Conservation (phyloP, 2,888 invertebrate genomes). For the Mycalesis mineus region DNA sequence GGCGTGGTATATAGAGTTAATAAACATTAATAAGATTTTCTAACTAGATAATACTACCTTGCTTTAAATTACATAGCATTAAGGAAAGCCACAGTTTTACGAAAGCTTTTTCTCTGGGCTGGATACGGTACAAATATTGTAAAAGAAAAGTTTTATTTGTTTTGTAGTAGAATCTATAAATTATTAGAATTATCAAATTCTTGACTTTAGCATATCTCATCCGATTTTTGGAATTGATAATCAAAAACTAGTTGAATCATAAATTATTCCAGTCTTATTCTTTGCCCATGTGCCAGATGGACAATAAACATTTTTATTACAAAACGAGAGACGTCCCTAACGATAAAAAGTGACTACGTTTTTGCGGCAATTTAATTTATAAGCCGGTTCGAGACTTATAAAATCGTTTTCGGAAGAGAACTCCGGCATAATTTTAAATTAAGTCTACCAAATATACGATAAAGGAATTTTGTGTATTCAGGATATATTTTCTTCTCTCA, state of each 20-base stretch:
- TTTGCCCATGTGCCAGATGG: slow-evolving; percentile 31
- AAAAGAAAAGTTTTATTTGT: no score
- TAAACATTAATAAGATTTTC: no score
- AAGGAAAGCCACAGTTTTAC: no score
- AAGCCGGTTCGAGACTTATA: slow-evolving; percentile 8
- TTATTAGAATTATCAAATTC: no score
- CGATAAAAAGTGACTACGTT: slow-evolving; percentile 29
- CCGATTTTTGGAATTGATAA: neutral
- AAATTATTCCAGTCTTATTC: slow-evolving; percentile 18
- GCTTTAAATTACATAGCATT: no score
- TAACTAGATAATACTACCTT: no score
- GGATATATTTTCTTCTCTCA: neutral
- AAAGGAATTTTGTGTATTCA: neutral
- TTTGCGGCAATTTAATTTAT: slow-evolving; percentile 24
- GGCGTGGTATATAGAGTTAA: no score
- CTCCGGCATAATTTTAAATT: neutral
- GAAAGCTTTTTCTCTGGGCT: no score
- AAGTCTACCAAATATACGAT: neutral
- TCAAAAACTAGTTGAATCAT: slow-evolving; percentile 9
- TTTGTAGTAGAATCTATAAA: no score
- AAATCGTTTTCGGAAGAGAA: slow-evolving; percentile 14
- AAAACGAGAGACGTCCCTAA: slow-evolving; percentile 18
- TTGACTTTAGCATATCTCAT: neutral
- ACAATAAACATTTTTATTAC: slow-evolving; percentile 26
- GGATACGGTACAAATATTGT: no score